Conservation (phyloP, 1,140 invertebrate genomes). For the Drosophila kikkawai region DNA sequence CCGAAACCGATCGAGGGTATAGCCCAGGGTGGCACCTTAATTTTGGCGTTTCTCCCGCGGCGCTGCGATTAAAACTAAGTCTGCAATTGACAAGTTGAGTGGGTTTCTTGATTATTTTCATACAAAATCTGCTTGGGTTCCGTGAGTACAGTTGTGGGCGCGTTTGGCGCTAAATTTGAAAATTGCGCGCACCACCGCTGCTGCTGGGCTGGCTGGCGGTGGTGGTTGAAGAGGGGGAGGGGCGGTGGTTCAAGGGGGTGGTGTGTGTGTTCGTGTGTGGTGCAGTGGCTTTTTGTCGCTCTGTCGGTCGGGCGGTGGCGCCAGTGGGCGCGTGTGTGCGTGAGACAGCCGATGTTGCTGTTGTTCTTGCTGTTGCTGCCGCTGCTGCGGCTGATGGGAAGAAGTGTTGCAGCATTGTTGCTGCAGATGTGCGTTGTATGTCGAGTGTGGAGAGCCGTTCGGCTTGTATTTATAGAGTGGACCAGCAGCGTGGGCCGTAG, state of each 20-base stretch:
- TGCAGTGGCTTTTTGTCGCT: constrained; percentile 48
- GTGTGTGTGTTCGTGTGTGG: constrained; percentile 29
- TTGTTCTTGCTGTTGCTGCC: constrained; percentile 21
- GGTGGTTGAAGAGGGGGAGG: constrained; percentile 6
- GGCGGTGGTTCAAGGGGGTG: constrained; percentile 14
- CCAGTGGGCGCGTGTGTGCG: constrained; percentile 40
- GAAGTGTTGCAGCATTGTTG: constrained; percentile 60
- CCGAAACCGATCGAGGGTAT: constrained; percentile 20
- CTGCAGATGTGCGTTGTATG: constrained; percentile 64
- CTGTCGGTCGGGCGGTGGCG: constrained; percentile 34
- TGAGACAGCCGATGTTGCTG: constrained; percentile 3
- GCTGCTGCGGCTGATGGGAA: constrained; percentile 35
- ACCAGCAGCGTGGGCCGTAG: constrained; percentile 58
- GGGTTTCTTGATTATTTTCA: constrained; percentile 85
- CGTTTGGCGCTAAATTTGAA: constrained; percentile 85
- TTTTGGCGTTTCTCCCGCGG: constrained; percentile 28
- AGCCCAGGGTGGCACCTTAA: constrained; percentile 42
- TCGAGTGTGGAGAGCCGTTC: constrained; percentile 46
- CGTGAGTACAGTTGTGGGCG: constrained; percentile 77
- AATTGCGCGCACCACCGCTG: constrained; percentile 65
- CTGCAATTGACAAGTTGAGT: constrained; percentile 70
- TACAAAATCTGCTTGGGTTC: constrained; percentile 84
- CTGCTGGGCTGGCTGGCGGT: constrained; percentile 18
- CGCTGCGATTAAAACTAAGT: constrained; percentile 65
- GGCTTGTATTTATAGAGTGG: constrained; percentile 76